Conservation (phyloP, 2,888 invertebrate species). For the Plemyria rubiginata region DNA sequence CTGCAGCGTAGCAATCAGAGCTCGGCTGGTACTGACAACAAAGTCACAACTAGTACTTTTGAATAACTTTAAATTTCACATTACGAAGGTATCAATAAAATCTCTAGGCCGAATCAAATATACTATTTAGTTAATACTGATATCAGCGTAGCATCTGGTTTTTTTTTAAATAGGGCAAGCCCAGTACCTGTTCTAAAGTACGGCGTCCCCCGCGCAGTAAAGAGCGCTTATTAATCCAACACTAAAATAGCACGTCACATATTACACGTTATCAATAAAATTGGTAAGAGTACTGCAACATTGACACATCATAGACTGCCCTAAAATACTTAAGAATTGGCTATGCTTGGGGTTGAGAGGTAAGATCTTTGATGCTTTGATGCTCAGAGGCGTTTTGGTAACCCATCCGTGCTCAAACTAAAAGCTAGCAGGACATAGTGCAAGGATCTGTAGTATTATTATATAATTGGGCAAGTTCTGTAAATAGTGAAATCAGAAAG, state of each 20-base stretch:
- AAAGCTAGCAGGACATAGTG: constrained; percentile 1
- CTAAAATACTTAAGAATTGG: background rate
- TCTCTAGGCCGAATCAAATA: constrained; percentile 13
- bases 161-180: constrained; percentile 27
- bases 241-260: constrained; percentile 46
- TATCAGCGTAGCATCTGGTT: constrained; percentile 51
- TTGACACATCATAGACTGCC: background rate
- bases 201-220: constrained; percentile 49
- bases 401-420: constrained; percentile 2
- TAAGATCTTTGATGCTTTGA: background rate
- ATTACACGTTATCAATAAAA: constrained; percentile 2
- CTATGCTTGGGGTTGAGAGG: background rate
- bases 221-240: constrained; percentile 49
- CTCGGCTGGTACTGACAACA: constrained; percentile 13
- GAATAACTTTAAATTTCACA: background rate
- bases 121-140: constrained; percentile 15
- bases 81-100: background rate
- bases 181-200: constrained; percentile 51
- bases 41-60: constrained; percentile 5
- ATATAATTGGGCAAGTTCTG: background rate
- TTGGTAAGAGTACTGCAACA: background rate
- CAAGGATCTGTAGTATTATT: background rate
- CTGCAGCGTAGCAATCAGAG: constrained; percentile 3
- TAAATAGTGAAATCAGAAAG: constrained; percentile 2
- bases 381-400: background rate